Percentiles rank a stretch among this genome's conserved stretches.
Evolutionary conservation across 2,113 vertebrate species (phyloP).

Genomic region (Callorhinus ursinus): DNA sequence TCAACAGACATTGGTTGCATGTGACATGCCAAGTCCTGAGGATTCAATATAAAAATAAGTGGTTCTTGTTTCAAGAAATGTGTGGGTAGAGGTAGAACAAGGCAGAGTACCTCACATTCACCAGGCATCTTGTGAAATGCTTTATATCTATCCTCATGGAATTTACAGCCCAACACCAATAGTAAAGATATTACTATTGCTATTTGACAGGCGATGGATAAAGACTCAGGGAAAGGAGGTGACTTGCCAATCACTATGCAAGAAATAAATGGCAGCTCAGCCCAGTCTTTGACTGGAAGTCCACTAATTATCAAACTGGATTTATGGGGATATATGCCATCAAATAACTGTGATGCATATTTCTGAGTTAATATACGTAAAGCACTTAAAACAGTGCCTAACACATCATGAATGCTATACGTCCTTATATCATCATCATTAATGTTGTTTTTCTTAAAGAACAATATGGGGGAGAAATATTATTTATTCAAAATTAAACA

Average conservation of each 20-base stretch:
- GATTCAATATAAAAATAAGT: neutral
- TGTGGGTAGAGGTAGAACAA: neutral
- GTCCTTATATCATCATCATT: neutral
- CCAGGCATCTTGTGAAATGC: neutral
- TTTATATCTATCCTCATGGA: neutral
- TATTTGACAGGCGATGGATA: neutral
- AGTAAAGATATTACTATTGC: neutral
- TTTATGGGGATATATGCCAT: neutral
- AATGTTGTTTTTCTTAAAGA: neutral
- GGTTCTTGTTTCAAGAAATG: neutral
- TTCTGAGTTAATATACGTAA: neutral
- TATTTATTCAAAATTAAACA: slow-evolving; percentile 13
- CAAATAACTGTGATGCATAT: neutral
- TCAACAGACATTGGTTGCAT: neutral
- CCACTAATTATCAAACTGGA: neutral
- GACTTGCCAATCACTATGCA: neutral
- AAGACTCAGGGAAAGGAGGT: neutral
- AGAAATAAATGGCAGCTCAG: neutral
- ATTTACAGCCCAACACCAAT: neutral
- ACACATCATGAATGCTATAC: neutral
- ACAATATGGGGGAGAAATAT: neutral
- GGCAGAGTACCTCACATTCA: neutral
- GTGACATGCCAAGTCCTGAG: neutral
- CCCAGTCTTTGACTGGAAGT: neutral
- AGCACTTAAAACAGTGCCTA: neutral